A percentile compares a stretch with the other conserved stretches of the same genome.
phyloP scores from a whole-genome alignment of 2,888 invertebrate genomes.

The Sesia bembeciformis region DNA sequence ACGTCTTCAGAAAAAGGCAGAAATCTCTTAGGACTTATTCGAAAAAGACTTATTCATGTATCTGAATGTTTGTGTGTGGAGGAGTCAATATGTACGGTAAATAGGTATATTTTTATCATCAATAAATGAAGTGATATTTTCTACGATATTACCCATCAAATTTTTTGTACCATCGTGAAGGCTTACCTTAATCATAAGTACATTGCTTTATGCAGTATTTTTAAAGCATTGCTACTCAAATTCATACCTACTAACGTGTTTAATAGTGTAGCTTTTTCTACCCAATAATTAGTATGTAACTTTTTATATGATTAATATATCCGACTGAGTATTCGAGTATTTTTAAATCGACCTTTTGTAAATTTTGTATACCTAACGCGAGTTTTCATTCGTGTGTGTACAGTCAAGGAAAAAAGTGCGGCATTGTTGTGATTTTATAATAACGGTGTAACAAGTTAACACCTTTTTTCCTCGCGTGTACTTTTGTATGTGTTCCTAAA shows the following conservation, averaged over 20 bases:
- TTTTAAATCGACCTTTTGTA: slow-evolving; percentile 34
- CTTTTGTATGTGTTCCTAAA: slow-evolving; percentile 60
- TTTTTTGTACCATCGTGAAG: slow-evolving; percentile 23
- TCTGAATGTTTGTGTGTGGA: background rate
- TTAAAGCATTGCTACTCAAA: slow-evolving; percentile 40
- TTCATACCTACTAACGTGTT: slow-evolving; percentile 31
- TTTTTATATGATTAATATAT: slow-evolving; percentile 36
- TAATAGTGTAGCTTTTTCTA: slow-evolving; percentile 63
- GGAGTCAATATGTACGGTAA: background rate
- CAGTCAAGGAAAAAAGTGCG: background rate
- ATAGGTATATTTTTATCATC: slow-evolving; percentile 50
- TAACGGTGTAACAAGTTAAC: no score
- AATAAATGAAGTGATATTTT: slow-evolving; percentile 62
- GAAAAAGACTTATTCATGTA: background rate
- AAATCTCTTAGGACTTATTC: slow-evolving; percentile 18
- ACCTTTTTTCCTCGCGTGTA: background rate
- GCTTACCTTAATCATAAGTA: slow-evolving; percentile 41
- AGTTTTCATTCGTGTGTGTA: slow-evolving; percentile 22
- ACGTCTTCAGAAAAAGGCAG: slow-evolving; percentile 11
- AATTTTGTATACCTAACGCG: slow-evolving; percentile 25
- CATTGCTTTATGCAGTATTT: slow-evolving; percentile 48
- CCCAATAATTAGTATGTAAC: slow-evolving; percentile 36
- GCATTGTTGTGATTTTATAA: background rate
- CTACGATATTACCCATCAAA: slow-evolving; percentile 46
- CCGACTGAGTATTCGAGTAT: slow-evolving; percentile 47